Evolutionary conservation across 2,888 invertebrate species (phyloP).

Genomic region (Troglohyphantes excavatus): DNA sequence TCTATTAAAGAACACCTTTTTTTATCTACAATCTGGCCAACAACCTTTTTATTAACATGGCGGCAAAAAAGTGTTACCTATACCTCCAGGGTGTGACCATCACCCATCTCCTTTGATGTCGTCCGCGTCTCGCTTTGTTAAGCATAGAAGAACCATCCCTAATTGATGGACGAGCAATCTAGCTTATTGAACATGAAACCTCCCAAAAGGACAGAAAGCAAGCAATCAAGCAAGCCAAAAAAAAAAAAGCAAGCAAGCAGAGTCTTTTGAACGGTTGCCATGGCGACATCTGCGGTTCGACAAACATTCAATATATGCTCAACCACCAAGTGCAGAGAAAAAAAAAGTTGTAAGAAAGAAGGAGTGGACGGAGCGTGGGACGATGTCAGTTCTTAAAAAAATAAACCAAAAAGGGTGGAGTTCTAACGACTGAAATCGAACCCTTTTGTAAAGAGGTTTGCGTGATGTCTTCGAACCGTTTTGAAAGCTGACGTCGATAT

Average conservation of each 20-base stretch:
- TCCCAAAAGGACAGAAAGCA: slow-evolving; percentile 29
- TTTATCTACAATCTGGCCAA: not conserved
- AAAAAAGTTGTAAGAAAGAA: not conserved
- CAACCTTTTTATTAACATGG: not conserved
- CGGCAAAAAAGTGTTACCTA: not conserved
- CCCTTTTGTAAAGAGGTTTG: not conserved
- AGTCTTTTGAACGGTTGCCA: slow-evolving; percentile 59
- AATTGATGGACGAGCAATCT: slow-evolving; percentile 51
- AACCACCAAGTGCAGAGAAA: not conserved
- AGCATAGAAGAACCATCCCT: slow-evolving; percentile 17
- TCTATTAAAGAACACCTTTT: not conserved
- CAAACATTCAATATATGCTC: slow-evolving; percentile 60
- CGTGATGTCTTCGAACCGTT: not conserved
- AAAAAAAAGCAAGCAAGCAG: not conserved
- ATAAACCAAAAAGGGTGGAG: slow-evolving; percentile 6
- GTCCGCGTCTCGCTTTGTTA: slow-evolving; percentile 51
- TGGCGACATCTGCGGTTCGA: slow-evolving; percentile 42
- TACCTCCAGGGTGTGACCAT: slow-evolving; percentile 32
- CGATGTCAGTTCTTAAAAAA: slow-evolving; percentile 14
- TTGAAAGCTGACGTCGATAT: not conserved
- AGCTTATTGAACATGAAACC: slow-evolving; percentile 45
- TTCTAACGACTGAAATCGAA: slow-evolving; percentile 12
- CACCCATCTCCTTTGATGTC: not conserved
- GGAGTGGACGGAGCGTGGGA: not conserved
- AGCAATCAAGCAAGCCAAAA: not conserved